These are phyloP conservation scores for Caenorhabditis drosophilae DNA, from an alignment of 2,888 invertebrate genomes.

Conservation along the genomic window DNA sequence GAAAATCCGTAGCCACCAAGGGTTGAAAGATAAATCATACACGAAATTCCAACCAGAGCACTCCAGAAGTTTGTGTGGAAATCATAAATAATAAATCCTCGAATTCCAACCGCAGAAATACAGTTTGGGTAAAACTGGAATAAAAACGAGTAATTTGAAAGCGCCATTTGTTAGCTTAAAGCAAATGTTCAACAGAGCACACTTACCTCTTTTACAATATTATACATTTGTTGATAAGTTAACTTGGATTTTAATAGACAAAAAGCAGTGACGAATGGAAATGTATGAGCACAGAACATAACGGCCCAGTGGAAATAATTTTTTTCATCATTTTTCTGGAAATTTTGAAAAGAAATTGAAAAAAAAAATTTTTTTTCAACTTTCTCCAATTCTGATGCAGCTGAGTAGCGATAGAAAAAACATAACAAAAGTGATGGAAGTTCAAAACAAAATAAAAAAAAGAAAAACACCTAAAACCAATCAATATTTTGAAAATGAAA, in stretches of 20 bases:
- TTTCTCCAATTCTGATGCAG: conserved; percentile 8
- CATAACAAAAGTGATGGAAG: conserved; percentile 8
- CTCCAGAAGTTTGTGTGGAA: neutral
- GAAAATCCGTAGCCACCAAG: too few species aligned
- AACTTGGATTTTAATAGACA: conserved; percentile 6
- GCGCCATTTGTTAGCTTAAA: too few species aligned
- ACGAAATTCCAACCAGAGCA: neutral
- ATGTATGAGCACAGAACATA: conserved; percentile 16
- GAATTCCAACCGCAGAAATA: neutral
- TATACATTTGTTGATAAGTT: conserved; percentile 12
- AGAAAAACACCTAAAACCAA: too few species aligned
- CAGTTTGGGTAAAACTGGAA: neutral
- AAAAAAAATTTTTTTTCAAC: too few species aligned
- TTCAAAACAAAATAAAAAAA: conserved; percentile 16
- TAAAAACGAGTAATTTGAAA: too few species aligned
- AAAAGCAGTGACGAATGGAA: conserved; percentile 13
- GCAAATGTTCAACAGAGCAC: too few species aligned
- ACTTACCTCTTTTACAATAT: conserved; percentile 6
- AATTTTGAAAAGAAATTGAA: conserved; percentile 7
- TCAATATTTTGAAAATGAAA: too few species aligned
- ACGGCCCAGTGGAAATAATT: neutral
- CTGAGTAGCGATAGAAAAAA: conserved; percentile 18
- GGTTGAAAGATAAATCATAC: too few species aligned
- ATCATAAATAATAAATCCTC: neutral
- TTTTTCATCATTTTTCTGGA: neutral